Conservation (phyloP, 2,797 vertebrate species). For the Falco biarmicus region DNA sequence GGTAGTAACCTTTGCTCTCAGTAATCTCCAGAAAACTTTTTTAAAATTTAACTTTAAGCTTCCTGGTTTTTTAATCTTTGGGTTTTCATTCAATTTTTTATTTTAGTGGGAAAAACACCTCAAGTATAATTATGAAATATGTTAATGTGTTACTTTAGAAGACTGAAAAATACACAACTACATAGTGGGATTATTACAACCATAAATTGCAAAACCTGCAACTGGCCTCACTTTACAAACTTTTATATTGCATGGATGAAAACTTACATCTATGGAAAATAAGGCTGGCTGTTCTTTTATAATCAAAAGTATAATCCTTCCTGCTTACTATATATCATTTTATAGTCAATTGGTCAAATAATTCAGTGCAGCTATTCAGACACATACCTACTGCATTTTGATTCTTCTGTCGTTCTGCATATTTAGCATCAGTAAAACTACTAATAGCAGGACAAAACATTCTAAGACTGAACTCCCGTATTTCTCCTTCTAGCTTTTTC, state of each 20-base stretch:
- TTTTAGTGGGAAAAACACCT: background rate
- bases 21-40: background rate
- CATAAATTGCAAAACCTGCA: background rate
- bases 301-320: background rate
- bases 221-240: background rate
- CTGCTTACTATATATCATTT: background rate
- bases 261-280: background rate
- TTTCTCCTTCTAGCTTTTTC: background rate
- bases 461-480: background rate
- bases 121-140: background rate
- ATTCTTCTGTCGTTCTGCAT: background rate
- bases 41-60: background rate
- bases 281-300: background rate
- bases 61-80: background rate
- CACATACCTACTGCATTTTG: background rate
- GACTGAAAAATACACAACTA: background rate
- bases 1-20: background rate
- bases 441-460: background rate
- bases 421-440: background rate
- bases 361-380: background rate
- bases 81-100: background rate
- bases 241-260: background rate
- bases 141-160: background rate
- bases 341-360: background rate
- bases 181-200: background rate